These are phyloP conservation scores for Aphelenchoides besseyi DNA, from an alignment of 1,140 invertebrate genomes.

Conservation along the genomic window DNA sequence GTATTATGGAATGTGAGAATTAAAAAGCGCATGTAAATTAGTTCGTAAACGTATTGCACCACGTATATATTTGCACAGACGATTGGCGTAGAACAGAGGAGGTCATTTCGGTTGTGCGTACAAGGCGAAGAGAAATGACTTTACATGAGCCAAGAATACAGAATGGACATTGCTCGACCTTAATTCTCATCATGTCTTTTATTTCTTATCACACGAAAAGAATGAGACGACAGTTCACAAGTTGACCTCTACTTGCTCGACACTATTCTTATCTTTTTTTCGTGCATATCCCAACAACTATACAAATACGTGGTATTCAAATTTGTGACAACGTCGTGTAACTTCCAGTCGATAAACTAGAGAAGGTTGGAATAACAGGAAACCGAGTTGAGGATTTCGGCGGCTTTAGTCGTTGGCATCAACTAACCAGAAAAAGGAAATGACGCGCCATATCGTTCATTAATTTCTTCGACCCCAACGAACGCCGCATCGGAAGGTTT, in stretches of 20 bases:
- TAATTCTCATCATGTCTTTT: too few relatives aligned
- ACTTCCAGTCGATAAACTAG: too few relatives aligned
- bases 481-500: background rate
- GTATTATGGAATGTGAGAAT: background rate
- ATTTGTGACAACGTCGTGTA: too few relatives aligned
- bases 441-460: background rate
- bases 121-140: too few relatives aligned
- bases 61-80: too few relatives aligned
- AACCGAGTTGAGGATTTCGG: background rate
- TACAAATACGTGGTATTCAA: too few relatives aligned
- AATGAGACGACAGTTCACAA: background rate
- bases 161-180: too few relatives aligned
- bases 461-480: background rate
- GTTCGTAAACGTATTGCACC: too few relatives aligned
- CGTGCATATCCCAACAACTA: too few relatives aligned
- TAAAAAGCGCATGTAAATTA: background rate
- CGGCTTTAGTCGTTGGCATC: background rate
- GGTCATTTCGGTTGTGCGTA: too few relatives aligned
- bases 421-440: constrained; percentile 1
- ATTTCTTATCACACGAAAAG: background rate
- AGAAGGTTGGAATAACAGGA: background rate
- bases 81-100: too few relatives aligned
- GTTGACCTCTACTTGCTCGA: background rate
- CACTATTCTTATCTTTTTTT: background rate
- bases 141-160: too few relatives aligned